phyloP scores from a whole-genome alignment of 2,797 vertebrate species.

The Parambassis ranga region DNA sequence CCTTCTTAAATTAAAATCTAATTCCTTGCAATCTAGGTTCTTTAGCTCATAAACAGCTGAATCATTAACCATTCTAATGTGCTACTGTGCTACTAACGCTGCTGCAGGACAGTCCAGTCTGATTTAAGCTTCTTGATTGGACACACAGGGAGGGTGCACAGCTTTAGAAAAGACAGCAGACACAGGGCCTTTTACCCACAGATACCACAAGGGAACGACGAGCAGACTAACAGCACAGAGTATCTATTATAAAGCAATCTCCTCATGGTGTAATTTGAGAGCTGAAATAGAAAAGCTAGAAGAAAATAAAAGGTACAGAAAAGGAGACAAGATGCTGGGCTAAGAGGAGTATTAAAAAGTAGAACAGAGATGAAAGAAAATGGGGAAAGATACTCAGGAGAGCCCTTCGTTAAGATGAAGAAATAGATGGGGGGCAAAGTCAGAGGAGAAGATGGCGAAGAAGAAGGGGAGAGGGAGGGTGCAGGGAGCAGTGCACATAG shows the following conservation, averaged over 20 bases:
- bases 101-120: conserved; percentile 9
- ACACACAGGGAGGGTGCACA: conserved; percentile 21
- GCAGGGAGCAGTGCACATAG: conserved; percentile 10
- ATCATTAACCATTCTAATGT: conserved; percentile 5
- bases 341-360: neutral
- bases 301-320: neutral
- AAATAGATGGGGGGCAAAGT: neutral
- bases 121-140: conserved; percentile 39
- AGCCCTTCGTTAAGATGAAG: conserved; percentile 15
- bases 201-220: conserved; percentile 12
- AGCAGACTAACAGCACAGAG: conserved; percentile 16
- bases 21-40: neutral
- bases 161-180: conserved; percentile 31
- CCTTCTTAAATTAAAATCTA: neutral
- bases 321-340: neutral
- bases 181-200: conserved; percentile 17
- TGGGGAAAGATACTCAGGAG: neutral
- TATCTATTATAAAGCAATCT: conserved; percentile 21
- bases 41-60: conserved; percentile 4
- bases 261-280: conserved; percentile 15
- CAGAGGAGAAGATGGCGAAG: neutral
- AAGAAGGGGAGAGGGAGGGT: conserved; percentile 1
- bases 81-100: neutral
- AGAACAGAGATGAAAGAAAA: conserved; percentile 1
- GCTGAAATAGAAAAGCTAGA: neutral